Evolutionary conservation across 2,113 vertebrate genomes (phyloP).

Genomic region (Strigops habroptila): DNA sequence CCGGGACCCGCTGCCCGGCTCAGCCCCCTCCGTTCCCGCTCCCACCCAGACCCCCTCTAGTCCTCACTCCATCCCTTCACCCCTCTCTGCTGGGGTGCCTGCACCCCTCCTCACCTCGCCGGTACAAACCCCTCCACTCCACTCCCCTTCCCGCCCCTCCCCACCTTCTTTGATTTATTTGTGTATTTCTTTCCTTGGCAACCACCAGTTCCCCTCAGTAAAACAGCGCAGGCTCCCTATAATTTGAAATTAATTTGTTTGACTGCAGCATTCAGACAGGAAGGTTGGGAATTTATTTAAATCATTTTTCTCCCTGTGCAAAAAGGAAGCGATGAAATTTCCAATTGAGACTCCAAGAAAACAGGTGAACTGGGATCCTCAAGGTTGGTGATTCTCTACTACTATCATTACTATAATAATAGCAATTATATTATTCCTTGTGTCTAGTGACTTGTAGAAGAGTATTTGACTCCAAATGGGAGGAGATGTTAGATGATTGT

Average conservation of each 20-base stretch:
- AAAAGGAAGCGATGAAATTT: constrained; percentile 94
- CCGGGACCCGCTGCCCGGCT: not conserved
- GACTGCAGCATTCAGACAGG: constrained; percentile 61
- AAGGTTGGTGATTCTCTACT: constrained; percentile 86
- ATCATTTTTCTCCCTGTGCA: constrained; percentile 71
- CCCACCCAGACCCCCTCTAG: not conserved
- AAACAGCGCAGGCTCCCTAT: constrained; percentile 53
- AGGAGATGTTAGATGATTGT: not conserved
- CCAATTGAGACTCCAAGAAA: constrained; percentile 95
- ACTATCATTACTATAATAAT: constrained; percentile 6
- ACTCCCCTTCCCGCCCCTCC: constrained; percentile 4
- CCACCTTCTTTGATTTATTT: constrained; percentile 54
- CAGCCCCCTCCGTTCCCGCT: not conserved
- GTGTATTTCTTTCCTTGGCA: constrained; percentile 64
- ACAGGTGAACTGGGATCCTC: constrained; percentile 96
- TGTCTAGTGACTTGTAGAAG: not conserved
- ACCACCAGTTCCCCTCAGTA: constrained; percentile 54
- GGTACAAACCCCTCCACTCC: not conserved
- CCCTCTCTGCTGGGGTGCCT: not conserved
- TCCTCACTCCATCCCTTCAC: not conserved
- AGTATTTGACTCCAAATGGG: constrained; percentile 36
- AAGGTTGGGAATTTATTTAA: constrained; percentile 66
- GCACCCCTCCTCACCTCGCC: not conserved
- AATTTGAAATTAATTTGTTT: constrained; percentile 68
- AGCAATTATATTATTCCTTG: constrained; percentile 3